Conservation (phyloP, 2,113 vertebrate species). For the Patagioenas fasciata region DNA sequence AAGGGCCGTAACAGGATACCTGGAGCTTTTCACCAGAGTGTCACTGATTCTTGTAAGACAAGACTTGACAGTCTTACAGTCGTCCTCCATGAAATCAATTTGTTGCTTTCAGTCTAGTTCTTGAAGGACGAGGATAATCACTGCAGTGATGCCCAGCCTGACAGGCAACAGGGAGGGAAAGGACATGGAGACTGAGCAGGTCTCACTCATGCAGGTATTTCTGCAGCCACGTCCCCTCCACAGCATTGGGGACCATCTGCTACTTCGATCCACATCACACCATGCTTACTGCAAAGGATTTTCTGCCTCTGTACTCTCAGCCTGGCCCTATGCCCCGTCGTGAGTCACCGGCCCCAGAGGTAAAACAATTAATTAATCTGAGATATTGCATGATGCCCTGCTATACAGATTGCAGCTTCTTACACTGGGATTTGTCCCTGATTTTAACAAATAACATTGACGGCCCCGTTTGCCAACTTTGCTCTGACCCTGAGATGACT, state of each 20-base stretch:
- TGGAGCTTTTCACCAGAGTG: neutral
- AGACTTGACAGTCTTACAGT: neutral
- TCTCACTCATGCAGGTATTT: neutral
- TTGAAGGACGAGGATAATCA: neutral
- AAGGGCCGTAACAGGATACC: neutral
- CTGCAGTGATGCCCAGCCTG: neutral
- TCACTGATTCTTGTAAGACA: neutral
- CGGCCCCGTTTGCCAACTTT: too few species aligned
- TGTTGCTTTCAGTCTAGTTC: neutral
- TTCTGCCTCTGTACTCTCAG: neutral
- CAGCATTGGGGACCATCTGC: accelerated
- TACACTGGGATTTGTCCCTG: neutral
- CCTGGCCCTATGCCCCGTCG: neutral
- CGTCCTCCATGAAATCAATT: neutral
- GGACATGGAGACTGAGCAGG: neutral
- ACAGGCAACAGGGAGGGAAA: neutral
- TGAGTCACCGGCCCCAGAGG: neutral
- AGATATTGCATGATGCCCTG: neutral
- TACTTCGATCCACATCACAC: neutral
- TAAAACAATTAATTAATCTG: neutral
- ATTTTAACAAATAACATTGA: neutral
- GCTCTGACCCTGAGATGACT: neutral
- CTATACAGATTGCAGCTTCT: neutral
- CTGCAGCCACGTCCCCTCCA: accelerated
- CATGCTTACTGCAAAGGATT: neutral